phyloP scores from a whole-genome alignment of 92 coral and sea anemone genomes.

The Desmophyllum pertusum region DNA sequence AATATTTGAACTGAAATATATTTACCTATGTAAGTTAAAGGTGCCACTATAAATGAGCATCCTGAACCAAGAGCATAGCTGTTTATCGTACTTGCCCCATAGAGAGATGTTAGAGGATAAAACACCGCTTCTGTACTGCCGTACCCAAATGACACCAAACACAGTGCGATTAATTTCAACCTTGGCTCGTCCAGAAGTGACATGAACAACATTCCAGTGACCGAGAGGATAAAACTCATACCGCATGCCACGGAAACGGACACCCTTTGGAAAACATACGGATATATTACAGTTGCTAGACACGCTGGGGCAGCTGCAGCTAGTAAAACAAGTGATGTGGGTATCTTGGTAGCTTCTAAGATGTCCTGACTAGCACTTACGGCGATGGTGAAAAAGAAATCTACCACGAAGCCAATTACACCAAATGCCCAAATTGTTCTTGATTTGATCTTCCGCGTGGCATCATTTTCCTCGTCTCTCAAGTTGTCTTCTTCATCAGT shows the following conservation, averaged over 20 bases:
- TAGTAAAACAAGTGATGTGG: neutral
- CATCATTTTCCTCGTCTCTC: too few species aligned
- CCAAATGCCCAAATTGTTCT: too few species aligned
- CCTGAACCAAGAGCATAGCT: too few species aligned
- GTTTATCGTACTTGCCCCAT: neutral
- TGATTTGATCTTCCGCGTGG: too few species aligned
- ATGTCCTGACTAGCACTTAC: slow-evolving; percentile 5
- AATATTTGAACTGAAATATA: too few species aligned
- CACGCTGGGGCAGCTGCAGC: neutral
- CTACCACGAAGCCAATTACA: slow-evolving; percentile 19
- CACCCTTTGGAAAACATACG: too few species aligned
- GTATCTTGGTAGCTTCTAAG: slow-evolving; percentile 9
- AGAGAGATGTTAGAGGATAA: neutral
- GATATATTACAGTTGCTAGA: too few species aligned
- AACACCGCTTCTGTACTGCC: slow-evolving; percentile 8
- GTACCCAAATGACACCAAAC: slow-evolving; percentile 20
- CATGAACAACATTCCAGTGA: neutral
- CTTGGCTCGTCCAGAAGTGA: neutral
- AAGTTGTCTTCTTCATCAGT: too few species aligned
- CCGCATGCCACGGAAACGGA: too few species aligned
- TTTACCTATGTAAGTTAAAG: too few species aligned
- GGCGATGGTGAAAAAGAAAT: neutral
- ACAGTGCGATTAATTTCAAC: neutral
- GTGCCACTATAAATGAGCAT: too few species aligned
- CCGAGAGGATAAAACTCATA: too few species aligned